These are phyloP conservation scores for Melozone crissalis DNA, from an alignment of 2,113 vertebrate species.

Conservation along the genomic window DNA sequence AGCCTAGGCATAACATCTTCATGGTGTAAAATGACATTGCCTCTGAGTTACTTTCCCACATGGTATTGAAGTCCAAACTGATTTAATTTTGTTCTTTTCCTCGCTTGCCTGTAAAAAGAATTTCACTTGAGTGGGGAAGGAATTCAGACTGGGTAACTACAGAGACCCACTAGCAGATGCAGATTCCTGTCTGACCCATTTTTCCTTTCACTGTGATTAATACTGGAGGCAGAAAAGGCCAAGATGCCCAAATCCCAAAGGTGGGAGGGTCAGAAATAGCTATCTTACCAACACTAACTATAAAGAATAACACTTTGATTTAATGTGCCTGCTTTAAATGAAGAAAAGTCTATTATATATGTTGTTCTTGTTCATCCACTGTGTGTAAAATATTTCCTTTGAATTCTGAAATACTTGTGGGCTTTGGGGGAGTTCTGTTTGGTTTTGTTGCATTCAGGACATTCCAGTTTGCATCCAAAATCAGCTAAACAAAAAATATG, in stretches of 20 bases:
- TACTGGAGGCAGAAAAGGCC: background rate
- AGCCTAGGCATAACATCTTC: background rate
- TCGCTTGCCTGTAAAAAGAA: background rate
- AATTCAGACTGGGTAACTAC: background rate
- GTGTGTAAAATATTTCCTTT: background rate
- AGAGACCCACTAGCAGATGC: background rate
- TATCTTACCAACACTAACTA: background rate
- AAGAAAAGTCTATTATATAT: background rate
- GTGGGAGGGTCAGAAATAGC: background rate
- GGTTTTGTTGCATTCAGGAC: background rate
- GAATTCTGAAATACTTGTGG: background rate
- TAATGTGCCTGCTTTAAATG: background rate
- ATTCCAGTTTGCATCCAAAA: slow-evolving; percentile 38
- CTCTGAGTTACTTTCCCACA: background rate
- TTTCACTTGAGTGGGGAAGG: background rate
- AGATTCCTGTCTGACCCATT: background rate
- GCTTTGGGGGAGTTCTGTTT: background rate
- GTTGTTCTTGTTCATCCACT: background rate
- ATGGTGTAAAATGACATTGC: background rate
- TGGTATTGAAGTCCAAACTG: background rate
- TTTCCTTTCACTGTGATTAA: background rate
- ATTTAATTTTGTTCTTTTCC: background rate
- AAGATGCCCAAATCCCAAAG: background rate
- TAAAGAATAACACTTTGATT: background rate
- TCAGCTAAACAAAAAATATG: background rate